Base-by-base conservation (phyloP, 2,113 vertebrate species). In the Rana temporaria region DNA sequence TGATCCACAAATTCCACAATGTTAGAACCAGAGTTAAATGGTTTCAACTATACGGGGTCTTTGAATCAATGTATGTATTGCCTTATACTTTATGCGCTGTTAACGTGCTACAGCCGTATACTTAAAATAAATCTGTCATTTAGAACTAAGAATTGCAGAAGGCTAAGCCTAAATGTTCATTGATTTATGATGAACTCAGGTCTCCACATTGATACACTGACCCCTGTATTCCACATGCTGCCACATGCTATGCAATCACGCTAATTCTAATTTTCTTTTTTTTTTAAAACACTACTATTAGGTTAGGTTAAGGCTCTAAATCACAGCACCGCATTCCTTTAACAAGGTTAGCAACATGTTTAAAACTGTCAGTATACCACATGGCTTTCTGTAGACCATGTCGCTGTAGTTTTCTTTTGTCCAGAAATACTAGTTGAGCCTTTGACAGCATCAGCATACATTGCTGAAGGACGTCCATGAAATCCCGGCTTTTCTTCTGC, bases 351-450 rank as follows among this genome's bases (percentile, higher is more conserved):
- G 86, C 82, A 90, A 88, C 72, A 90, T 17, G 59, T 30, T 75
- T 85, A 86, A 88, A 88, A 92, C 90, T 88, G 73, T 64, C 76
- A 86, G 90, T 90, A 89, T 94, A 94, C 93, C 94, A 91, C 90
- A 86, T 82, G 87, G 90, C 85, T 89, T 85, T 90, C 91, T 89
- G 93, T 85, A 87, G 90, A 88, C 89, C 89, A 91, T 85, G 91
- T 85, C 87, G 92, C 86, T 86, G 84, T 87, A 85, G 91, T 78
- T 89, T 92, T 84, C 34, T 83, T 91, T 88, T 89, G 91, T 90
- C 82, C 90, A 85, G 90, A 88, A 88, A 89, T 89, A 90, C 89
- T 85, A 86, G 88, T 85, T 84, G 89, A 86, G 88, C 84, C 91
- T 88, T 90, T 88, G 89, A 91, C 78, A 87, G 86, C 86, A 85